Conservation (phyloP, 2,888 invertebrate genomes). For the Cataglyphis albicans region DNA sequence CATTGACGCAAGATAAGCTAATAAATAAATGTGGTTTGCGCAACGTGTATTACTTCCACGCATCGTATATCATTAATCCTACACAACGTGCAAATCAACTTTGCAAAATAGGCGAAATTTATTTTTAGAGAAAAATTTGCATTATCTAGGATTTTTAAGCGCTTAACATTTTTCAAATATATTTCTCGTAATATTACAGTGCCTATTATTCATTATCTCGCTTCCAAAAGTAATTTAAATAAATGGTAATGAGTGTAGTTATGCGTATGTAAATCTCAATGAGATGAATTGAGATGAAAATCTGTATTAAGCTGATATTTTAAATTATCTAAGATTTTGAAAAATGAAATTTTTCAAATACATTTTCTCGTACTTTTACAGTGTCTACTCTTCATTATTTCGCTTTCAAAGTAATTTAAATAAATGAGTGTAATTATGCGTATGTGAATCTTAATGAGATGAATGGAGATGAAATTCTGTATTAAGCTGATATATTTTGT, state of each 20-base stretch:
- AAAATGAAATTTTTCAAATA: too few species aligned
- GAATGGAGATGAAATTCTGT: neutral
- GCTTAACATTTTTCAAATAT: neutral
- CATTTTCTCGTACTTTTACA: neutral
- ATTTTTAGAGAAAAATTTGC: neutral
- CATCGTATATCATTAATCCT: neutral
- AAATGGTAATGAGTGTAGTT: neutral
- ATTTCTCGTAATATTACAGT: neutral
- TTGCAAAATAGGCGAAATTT: neutral
- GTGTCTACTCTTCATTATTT: neutral
- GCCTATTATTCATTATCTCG: neutral
- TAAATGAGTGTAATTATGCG: neutral
- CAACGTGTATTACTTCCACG: neutral
- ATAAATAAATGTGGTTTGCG: slow-evolving; percentile 6
- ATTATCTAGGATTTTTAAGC: neutral
- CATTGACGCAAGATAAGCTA: slow-evolving; percentile 1
- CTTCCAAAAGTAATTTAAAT: neutral
- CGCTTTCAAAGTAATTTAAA: neutral
- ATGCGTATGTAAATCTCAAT: neutral
- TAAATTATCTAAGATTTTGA: too few species aligned
- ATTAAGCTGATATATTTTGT: neutral
- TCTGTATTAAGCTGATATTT: neutral
- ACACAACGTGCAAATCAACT: neutral
- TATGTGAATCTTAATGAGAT: neutral
- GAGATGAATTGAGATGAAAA: neutral